Percentiles rank a stretch among this genome's conserved stretches.
Conservation (phyloP, 1,140 invertebrate genomes). For the Formica exsecta region DNA sequence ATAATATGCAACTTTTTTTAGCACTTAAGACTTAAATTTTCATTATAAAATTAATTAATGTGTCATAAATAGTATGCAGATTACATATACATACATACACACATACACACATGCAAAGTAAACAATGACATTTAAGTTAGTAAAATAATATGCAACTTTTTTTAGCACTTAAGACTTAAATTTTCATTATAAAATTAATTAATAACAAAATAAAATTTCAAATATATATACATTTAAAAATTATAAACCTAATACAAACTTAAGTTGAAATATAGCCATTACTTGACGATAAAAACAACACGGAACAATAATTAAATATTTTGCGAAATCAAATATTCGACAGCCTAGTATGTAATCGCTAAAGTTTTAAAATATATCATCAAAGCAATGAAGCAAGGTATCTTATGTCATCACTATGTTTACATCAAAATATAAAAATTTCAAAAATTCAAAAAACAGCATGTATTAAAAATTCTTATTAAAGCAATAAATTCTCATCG, state of each 20-base stretch:
- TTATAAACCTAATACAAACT: neutral
- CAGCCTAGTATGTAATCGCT: neutral
- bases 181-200: neutral
- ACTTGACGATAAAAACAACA: neutral
- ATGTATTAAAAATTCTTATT: neutral
- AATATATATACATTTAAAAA: neutral
- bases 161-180: neutral
- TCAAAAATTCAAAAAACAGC: neutral
- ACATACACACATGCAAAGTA: neutral
- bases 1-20: neutral
- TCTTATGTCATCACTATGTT: slow-evolving; percentile 1
- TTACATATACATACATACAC: neutral
- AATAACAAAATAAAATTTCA: neutral
- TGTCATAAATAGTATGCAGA: neutral
- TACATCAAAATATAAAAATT: neutral
- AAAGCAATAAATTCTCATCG: slow-evolving; percentile 1
- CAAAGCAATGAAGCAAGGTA: neutral
- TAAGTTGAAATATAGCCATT: neutral
- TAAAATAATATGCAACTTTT: neutral
- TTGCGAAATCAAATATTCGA: neutral
- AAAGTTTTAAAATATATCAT: neutral
- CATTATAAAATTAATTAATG: too few relatives aligned
- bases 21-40: neutral
- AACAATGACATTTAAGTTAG: neutral
- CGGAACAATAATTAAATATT: neutral